A percentile compares a stretch with the other conserved stretches of the same genome.
Evolutionary conservation across 2,888 invertebrate species (phyloP).

Genomic region (Thalpophila matura): DNA sequence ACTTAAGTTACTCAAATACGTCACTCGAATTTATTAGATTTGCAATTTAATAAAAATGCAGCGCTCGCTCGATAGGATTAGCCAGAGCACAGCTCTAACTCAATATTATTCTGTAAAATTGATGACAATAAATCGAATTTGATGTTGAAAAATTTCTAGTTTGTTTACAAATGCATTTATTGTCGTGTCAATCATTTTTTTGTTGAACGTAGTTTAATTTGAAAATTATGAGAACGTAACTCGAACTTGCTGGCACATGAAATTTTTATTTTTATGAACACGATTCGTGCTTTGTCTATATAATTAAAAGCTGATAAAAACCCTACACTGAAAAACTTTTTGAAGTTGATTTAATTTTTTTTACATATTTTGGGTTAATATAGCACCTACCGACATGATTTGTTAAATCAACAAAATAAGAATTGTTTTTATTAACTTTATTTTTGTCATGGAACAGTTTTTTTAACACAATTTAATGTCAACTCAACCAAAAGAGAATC

Average conservation of each 20-base stretch:
- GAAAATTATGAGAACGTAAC: conserved; percentile 1
- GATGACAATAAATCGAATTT: conserved; percentile 24
- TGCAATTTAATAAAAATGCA: conserved; percentile 20
- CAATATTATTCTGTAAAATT: conserved; percentile 29
- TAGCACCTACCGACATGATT: too few relatives aligned
- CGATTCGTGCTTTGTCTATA: too few relatives aligned
- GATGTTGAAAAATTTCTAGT: conserved; percentile 2
- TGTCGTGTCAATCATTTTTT: conserved; percentile 12
- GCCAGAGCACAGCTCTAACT: neutral
- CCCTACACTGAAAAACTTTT: too few relatives aligned
- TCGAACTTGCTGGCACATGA: neutral
- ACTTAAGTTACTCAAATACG: neutral
- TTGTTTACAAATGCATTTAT: conserved; percentile 14
- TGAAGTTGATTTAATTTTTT: too few relatives aligned
- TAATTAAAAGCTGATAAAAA: too few relatives aligned
- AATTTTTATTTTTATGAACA: neutral
- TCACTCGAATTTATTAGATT: conserved; percentile 14
- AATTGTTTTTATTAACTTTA: too few relatives aligned
- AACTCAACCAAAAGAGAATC: too few relatives aligned
- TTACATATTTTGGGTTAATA: too few relatives aligned
- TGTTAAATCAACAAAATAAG: too few relatives aligned
- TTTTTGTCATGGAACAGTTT: too few relatives aligned
- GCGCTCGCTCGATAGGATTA: conserved; percentile 2
- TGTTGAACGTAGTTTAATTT: conserved; percentile 10
- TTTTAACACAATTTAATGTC: too few relatives aligned